Evolutionary conservation across 2,888 invertebrate species (phyloP), one percentile per base, ranked within the genome.

Genomic region (Cryptosula pallasiana): DNA sequence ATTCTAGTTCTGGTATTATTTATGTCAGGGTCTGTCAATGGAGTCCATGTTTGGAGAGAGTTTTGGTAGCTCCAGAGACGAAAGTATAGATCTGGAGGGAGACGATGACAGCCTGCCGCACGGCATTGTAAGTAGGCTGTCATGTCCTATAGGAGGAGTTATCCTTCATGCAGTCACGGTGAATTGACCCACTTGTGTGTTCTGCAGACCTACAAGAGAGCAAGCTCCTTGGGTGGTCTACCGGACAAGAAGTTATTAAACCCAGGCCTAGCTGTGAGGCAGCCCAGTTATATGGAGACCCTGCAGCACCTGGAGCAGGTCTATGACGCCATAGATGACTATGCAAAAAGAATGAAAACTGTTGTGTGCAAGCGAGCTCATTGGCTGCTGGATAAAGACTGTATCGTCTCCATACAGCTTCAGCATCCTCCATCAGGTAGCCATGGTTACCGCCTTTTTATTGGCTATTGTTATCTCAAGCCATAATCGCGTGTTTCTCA

Each of bases 1-100:
- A n/a, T n/a, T n/a, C n/a, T n/a, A n/a, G 45, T 45, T 13, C 45
- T 13, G 20, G 45, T 45, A 45, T 45, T 45, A 13, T 45, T 13
- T 45, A 13, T 5, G 45, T 45, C 63, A 63, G 63, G 63, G 63
- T 27, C 2, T 63, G 1, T 63, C 63, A 25, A 9, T 63, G 63
- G 63, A 63, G 27, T 25, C 25, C 32, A 32, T 25, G 25, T 63
- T 13, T 34, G 63, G 63, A 13, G 63, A 63, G 27, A 63, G 63
- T n/a, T 32, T 63, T 27, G 57, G 57, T n/a, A 63, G 63, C 32
- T 63, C 63, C 2, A 20, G 63, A 63, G 63, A 63, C 5, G 63
- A 63, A 32, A 63, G 63, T 63, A 13, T 63, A 32, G 63, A 63
- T 32, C 2, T 63, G 27, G 13, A 9, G 9, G 63, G 27, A n/a